phyloP scores from a whole-genome alignment of 2,113 vertebrate genomes.

The Macrotus californicus region DNA sequence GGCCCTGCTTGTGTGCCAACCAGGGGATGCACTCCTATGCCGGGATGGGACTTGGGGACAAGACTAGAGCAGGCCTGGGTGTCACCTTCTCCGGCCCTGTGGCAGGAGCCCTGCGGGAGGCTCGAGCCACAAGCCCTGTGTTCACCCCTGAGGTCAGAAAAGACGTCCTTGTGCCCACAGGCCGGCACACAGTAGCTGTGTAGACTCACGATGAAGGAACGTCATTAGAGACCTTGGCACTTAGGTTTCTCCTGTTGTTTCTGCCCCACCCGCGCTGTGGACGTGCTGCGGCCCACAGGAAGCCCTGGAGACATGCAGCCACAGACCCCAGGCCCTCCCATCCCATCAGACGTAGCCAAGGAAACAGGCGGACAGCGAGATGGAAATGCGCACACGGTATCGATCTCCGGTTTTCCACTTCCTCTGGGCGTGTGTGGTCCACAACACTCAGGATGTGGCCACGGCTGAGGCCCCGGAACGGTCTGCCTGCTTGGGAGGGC shows the following conservation, averaged over 20 bases:
- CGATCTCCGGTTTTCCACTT: not conserved
- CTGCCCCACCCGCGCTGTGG: accelerated
- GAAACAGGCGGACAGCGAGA: accelerated
- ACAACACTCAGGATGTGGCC: accelerated
- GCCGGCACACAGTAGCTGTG: not conserved
- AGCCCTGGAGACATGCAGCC: not conserved
- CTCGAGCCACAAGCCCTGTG: no score
- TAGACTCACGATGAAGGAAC: accelerated
- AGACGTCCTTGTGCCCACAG: accelerated
- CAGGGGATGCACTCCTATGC: no score
- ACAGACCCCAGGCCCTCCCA: not conserved
- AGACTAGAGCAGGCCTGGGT: not conserved
- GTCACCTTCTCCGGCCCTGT: not conserved
- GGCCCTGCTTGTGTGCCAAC: accelerated
- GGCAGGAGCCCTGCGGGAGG: not conserved
- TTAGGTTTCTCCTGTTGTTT: accelerated
- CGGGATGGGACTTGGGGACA: accelerated
- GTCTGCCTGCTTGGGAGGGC: accelerated
- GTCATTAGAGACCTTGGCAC: not conserved
- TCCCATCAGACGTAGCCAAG: accelerated
- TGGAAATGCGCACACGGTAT: accelerated
- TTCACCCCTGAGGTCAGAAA: not conserved
- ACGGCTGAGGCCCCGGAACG: not conserved
- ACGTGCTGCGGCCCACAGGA: accelerated
- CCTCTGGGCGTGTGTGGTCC: accelerated